A percentile compares a stretch with the other conserved stretches of the same genome.
Conservation (phyloP, 2,888 invertebrate genomes). For the Saturnia pavonia region DNA sequence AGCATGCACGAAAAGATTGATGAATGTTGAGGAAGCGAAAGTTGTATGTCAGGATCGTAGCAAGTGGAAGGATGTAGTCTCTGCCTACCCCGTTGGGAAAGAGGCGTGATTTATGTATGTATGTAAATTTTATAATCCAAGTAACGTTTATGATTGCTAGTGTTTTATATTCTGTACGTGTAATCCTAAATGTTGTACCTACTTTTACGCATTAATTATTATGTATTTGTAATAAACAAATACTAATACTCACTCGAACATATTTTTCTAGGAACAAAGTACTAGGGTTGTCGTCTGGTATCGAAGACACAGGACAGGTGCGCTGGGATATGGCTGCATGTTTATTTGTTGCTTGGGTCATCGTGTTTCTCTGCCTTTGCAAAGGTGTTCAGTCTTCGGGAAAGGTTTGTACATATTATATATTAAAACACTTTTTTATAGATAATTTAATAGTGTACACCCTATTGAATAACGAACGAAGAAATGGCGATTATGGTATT, state of each 20-base stretch:
- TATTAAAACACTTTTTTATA: background rate
- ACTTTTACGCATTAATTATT: background rate
- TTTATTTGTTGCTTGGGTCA: constrained; percentile 89
- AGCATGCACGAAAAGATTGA: too few relatives aligned
- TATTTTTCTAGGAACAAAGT: constrained; percentile 80
- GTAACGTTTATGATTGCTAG: too few relatives aligned
- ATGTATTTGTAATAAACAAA: background rate
- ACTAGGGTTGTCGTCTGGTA: constrained; percentile 86
- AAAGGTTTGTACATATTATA: constrained; percentile 74
- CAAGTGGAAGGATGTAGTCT: too few relatives aligned
- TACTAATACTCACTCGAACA: background rate
- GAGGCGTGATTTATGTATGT: too few relatives aligned
- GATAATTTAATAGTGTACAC: background rate
- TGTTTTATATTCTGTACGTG: too few relatives aligned
- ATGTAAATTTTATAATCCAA: too few relatives aligned
- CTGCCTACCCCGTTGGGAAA: too few relatives aligned
- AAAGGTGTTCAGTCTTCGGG: constrained; percentile 91
- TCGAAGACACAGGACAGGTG: constrained; percentile 86
- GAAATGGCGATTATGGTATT: background rate
- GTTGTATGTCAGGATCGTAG: too few relatives aligned
- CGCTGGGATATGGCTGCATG: constrained; percentile 87
- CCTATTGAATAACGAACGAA: background rate
- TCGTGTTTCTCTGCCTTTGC: constrained; percentile 89
- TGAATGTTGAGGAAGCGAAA: too few relatives aligned
- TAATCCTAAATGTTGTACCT: background rate